Percentiles rank a stretch among this genome's conserved stretches.
Evolutionary conservation across 1,140 invertebrate species (phyloP).

Genomic region (Neelides sp.): DNA sequence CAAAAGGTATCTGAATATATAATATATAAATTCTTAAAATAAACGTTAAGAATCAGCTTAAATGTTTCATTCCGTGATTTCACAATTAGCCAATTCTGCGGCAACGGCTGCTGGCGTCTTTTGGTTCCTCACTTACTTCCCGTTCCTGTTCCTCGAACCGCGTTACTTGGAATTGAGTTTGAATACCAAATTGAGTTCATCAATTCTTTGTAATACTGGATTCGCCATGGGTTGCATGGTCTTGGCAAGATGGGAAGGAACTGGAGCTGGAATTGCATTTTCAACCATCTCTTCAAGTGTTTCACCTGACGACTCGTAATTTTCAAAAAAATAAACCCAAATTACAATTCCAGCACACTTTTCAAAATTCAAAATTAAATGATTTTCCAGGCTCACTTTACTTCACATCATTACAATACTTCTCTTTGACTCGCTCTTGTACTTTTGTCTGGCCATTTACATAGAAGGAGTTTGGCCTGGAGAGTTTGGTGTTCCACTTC

Average conservation of each 20-base stretch:
- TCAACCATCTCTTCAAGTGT: slow-evolving; percentile 50
- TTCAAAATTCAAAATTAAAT: no score
- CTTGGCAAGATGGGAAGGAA: slow-evolving; percentile 49
- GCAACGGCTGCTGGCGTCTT: slow-evolving; percentile 51
- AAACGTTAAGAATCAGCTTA: slow-evolving; percentile 3
- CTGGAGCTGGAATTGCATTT: slow-evolving; percentile 58
- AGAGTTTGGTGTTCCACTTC: slow-evolving; percentile 37
- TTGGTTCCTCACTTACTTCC: slow-evolving; percentile 60
- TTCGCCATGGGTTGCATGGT: neutral
- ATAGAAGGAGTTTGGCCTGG: slow-evolving; percentile 35
- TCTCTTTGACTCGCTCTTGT: slow-evolving; percentile 49
- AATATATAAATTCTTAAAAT: neutral
- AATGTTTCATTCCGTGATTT: slow-evolving; percentile 27
- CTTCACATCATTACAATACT: slow-evolving; percentile 35
- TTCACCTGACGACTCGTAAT: slow-evolving; percentile 57
- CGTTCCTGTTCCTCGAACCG: slow-evolving; percentile 50
- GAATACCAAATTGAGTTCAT: neutral
- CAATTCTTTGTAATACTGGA: neutral
- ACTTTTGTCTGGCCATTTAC: slow-evolving; percentile 50
- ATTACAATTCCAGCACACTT: no score
- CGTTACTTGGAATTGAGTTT: slow-evolving; percentile 40
- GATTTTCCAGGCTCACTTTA: no score
- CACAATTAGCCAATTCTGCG: slow-evolving; percentile 53
- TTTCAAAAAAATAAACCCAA: no score
- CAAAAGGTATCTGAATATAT: slow-evolving; percentile 43